A percentile compares a stretch with the other conserved stretches of the same genome.
Evolutionary conservation across 2,888 invertebrate genomes (phyloP).

Genomic region (Pristionchus fissidentatus): DNA sequence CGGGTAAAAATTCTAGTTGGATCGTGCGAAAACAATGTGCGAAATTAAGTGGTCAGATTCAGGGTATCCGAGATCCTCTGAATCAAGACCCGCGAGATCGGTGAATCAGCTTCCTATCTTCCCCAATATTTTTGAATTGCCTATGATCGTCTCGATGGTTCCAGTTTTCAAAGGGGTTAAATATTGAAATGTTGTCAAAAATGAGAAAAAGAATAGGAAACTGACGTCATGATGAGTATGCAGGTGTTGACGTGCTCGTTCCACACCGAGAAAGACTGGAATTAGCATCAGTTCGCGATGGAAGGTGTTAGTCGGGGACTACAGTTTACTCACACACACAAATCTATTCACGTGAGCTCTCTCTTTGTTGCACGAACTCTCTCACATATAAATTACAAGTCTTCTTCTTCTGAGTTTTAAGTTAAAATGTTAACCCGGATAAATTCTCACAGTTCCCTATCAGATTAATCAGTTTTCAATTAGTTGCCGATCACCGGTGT

Average conservation of each 20-base stretch:
- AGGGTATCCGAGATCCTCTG: too few species aligned
- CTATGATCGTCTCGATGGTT: too few species aligned
- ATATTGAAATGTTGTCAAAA: not conserved
- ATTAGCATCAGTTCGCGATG: not conserved
- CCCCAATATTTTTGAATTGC: too few species aligned
- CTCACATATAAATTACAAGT: not conserved
- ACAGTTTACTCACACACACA: not conserved
- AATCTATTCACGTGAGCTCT: not conserved
- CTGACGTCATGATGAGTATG: conserved; percentile 63
- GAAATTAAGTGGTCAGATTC: too few species aligned
- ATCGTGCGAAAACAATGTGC: too few species aligned
- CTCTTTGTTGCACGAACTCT: not conserved
- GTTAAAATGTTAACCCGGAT: too few species aligned
- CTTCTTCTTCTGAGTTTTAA: not conserved
- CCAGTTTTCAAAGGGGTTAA: too few species aligned
- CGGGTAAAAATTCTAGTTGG: too few species aligned
- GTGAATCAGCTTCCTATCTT: too few species aligned
- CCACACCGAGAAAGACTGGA: conserved; percentile 66
- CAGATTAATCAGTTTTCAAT: too few species aligned
- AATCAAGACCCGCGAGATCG: too few species aligned
- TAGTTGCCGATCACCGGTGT: not conserved
- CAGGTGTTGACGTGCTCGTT: conserved; percentile 72
- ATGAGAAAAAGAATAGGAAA: not conserved
- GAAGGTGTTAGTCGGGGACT: not conserved
- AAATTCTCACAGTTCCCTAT: too few species aligned